phyloP scores from a whole-genome alignment of 1,140 invertebrate genomes.

The Caenorhabditis remanei region DNA sequence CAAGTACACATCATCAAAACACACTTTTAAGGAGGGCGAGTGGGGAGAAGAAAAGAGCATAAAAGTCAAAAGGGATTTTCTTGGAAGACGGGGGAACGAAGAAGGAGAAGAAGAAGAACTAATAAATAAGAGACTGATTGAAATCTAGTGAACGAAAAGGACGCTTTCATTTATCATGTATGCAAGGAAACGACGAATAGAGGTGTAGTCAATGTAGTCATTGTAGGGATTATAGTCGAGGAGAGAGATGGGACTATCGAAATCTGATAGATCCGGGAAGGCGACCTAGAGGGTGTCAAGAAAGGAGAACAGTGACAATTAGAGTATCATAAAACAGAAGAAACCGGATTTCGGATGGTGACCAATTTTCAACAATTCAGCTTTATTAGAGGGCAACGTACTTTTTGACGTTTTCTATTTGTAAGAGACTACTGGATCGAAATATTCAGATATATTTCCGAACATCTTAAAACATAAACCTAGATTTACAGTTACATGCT shows the following conservation, averaged over 20 bases:
- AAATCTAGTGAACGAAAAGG: not conserved
- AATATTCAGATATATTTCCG: too few relatives aligned
- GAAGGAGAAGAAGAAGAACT: not conserved
- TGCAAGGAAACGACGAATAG: not conserved
- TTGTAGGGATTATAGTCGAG: conserved; percentile 14
- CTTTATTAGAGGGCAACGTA: too few relatives aligned
- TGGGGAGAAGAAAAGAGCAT: not conserved
- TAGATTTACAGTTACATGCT: too few relatives aligned
- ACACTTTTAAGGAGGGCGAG: not conserved
- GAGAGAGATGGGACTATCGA: not conserved
- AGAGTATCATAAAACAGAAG: not conserved
- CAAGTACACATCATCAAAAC: conserved; percentile 22
- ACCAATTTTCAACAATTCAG: too few relatives aligned
- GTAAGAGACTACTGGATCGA: too few relatives aligned
- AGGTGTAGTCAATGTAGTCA: not conserved
- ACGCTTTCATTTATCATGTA: conserved; percentile 21
- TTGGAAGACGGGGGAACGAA: not conserved
- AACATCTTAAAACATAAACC: too few relatives aligned
- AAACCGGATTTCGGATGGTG: not conserved
- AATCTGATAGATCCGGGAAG: not conserved
- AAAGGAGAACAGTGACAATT: not conserved
- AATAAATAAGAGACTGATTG: conserved; percentile 12
- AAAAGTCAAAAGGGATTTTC: not conserved
- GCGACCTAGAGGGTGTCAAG: not conserved
- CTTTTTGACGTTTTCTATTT: too few relatives aligned